Evolutionary conservation across 2,797 vertebrate species (phyloP), one percentile per base, ranked within the genome.

Genomic region (Chelonia mydas): DNA sequence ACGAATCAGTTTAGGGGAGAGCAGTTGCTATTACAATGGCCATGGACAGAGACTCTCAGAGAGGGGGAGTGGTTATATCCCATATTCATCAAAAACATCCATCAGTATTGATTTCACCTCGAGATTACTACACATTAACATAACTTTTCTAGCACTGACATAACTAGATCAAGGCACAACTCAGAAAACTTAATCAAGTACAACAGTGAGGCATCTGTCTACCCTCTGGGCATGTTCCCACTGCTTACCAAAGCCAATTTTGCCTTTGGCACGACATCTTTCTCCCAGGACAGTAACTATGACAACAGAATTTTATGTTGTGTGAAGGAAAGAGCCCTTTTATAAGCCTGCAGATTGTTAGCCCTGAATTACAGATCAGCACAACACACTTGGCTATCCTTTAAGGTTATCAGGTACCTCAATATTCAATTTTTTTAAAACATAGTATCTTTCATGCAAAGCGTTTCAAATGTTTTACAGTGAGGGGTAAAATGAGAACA

Each of bases 211-310:
- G 65, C 92, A 92, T 92, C 90, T 95, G 85, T 88, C 61, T 87
- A 47, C 57, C 89, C 92, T 93, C 74, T 1, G 5, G 78, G 61
- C 74, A 74, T 47, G 55, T 84, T 96, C 47, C 65, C 54, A 49
- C 79, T 83, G 87, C 6, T 1, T 87, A 41, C 74, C 25, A 6
- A 89, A 94, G 88, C 86, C 87, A 92, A 79, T 92, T 97, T 94
- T 90, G 86, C 84, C 91, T 95, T 74, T 91, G 90, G 84, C 78
- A 65, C 77, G 74, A 45, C 86, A 86, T 89, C 89, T 91, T 94
- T 92, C 59, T 95, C 54, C 41, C 81, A 33, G 23, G 83, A 11
- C 9, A 68, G 91, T 92, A 96, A 88, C 88, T 90, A 95, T 93
- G 96, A 87, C 84, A 94, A 96, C 90, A 11, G 83, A 83, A 31